Evolutionary conservation across 2,113 vertebrate genomes (phyloP), one percentile per base, ranked within the genome.

Genomic region (Chionodraco myersi): DNA sequence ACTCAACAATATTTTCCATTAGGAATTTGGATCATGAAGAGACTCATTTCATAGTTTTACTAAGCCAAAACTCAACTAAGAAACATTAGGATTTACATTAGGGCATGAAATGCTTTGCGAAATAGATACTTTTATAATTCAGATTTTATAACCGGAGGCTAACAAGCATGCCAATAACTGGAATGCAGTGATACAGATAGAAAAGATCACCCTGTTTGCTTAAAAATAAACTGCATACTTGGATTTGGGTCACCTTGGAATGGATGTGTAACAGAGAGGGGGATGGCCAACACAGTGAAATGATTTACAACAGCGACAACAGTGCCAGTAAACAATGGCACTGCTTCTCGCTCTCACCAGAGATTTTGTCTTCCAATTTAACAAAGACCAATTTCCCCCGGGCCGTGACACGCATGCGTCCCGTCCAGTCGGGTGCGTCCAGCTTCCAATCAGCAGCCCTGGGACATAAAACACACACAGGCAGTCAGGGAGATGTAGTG

Each of bases 391-490:
- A 94, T 91, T 97, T 98, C 64, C 98, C 98, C 86, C 96, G 96
- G 18, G 98, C 97, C 10, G 97, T 99, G 82, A 99, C 94, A 54
- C 98, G 95, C 86, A 99, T 96, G 34, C 98, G 95, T 34, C 98
- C 98, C 18, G 96, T 97, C 98, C 98, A 99, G 82, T 99, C 98
- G 0, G 98, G 98, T 66, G 97, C 92, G 48, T 99, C 98, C 91
- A 99, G 92, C 92, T 99, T 99, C 98, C 98, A 99, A 86, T 99
- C 98, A n/a, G 98, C 97, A 5, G 98, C 98, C 93, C 98, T 99
- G 85, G 36, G 34, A 81, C 52, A 80, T 45, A 83, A 53, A 75
- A 63, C 59, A 67, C 41, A 57, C 36, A 52, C 21, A 41, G 3
- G 6, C 21, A 52, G 23, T 48, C 56, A 60, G 15, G 54, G 52